Evolutionary conservation across 2,888 invertebrate genomes (phyloP).

Genomic region (Hipparchia semele): DNA sequence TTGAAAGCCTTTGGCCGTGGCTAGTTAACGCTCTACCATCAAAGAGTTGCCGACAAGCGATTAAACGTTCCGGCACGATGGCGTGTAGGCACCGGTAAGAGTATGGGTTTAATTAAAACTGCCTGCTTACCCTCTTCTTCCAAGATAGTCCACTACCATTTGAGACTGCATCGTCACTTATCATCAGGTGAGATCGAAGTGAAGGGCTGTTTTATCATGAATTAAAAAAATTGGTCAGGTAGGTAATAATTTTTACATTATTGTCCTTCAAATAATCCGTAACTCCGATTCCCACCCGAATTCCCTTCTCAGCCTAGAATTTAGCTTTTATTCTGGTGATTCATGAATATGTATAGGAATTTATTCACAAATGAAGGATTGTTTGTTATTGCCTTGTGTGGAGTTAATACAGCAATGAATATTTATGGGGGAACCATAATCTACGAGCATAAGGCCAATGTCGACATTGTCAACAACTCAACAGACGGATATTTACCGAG

Average conservation of each 20-base stretch:
- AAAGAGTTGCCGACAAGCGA: no score
- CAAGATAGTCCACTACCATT: no score
- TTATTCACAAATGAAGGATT: conserved; percentile 18
- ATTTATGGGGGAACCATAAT: conserved; percentile 20
- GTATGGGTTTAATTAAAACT: no score
- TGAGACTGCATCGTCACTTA: no score
- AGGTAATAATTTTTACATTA: not conserved
- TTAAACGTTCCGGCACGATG: no score
- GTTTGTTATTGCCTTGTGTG: conserved; percentile 16
- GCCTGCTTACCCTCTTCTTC: no score
- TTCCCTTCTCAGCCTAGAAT: not conserved
- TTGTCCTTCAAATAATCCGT: not conserved
- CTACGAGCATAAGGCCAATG: conserved; percentile 17
- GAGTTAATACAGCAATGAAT: conserved; percentile 24
- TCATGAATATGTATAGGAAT: conserved; percentile 20
- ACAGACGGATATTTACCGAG: conserved; percentile 17
- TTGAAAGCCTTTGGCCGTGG: no score
- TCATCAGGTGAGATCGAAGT: no score
- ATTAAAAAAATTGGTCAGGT: no score
- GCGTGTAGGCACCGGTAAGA: no score
- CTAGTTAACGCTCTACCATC: no score
- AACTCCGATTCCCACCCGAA: not conserved
- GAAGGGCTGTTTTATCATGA: no score
- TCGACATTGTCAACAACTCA: conserved; percentile 20
- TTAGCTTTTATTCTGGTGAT: conserved; percentile 4